Percentiles rank a stretch among this genome's conserved stretches.
Evolutionary conservation across 2,113 vertebrate species (phyloP).

Genomic region (Callorhinus ursinus): DNA sequence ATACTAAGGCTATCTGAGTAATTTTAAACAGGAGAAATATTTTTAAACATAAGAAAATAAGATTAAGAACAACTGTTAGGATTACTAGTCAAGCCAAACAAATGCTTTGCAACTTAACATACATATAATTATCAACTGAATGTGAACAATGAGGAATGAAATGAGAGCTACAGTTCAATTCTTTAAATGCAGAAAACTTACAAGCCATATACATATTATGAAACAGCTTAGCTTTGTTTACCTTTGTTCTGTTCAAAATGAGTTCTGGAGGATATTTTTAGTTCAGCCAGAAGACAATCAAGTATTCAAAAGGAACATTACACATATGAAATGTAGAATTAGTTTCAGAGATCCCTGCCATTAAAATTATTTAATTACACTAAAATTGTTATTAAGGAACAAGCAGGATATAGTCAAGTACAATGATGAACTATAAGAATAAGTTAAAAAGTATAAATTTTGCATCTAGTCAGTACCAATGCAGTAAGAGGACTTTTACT

Average conservation of each 20-base stretch:
- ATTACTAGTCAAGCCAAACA: constrained; percentile 22
- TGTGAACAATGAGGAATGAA: background rate
- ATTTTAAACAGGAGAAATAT: constrained; percentile 8
- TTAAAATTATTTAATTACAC: background rate
- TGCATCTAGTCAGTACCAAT: background rate
- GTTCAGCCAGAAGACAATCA: background rate
- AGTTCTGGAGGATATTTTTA: background rate
- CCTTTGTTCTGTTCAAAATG: background rate
- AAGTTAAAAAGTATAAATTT: background rate
- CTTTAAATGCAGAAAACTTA: background rate
- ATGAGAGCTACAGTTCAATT: background rate
- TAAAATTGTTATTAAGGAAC: background rate
- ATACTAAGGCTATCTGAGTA: constrained; percentile 25
- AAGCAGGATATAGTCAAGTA: background rate
- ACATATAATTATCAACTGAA: background rate
- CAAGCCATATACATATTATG: background rate
- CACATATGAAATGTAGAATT: background rate
- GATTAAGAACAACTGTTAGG: constrained; percentile 11
- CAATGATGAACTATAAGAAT: background rate
- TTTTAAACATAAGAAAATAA: constrained; percentile 46
- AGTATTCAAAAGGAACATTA: background rate
- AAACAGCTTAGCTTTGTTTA: background rate
- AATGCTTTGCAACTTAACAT: background rate
- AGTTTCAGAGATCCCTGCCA: background rate
- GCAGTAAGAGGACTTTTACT: constrained; percentile 48